Conservation (phyloP, 2,113 vertebrate species). For the Morone saxatilis region DNA sequence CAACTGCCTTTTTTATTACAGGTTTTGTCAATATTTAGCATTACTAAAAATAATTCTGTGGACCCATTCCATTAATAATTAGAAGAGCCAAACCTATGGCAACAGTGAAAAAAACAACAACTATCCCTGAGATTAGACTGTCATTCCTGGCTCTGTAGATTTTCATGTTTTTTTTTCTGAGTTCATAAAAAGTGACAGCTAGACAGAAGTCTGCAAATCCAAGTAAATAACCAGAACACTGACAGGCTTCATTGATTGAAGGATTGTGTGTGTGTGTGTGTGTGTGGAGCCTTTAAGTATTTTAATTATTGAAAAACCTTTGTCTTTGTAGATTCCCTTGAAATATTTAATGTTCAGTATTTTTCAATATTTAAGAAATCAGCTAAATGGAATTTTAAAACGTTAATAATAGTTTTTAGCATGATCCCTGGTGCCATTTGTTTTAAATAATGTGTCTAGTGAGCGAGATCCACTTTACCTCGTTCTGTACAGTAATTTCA, state of each 20-base stretch:
- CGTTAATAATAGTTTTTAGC: constrained; percentile 5
- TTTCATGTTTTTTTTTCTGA: constrained; percentile 40
- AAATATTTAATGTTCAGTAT: constrained; percentile 23
- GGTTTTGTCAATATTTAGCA: constrained; percentile 24
- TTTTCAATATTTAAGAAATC: constrained; percentile 10
- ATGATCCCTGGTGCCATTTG: neutral
- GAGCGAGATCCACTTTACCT: neutral
- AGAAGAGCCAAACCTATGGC: constrained; percentile 34
- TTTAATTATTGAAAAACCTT: constrained; percentile 32
- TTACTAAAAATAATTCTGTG: constrained; percentile 48
- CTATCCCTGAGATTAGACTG: constrained; percentile 50
- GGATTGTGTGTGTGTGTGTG: constrained; percentile 2
- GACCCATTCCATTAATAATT: constrained; percentile 30
- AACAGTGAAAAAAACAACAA: constrained; percentile 50
- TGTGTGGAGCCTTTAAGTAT: neutral
- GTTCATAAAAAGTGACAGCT: constrained; percentile 66
- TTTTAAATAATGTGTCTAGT: neutral
- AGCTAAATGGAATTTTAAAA: constrained; percentile 15
- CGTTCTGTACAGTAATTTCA: constrained; percentile 16
- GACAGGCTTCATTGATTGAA: constrained; percentile 42
- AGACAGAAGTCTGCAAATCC: constrained; percentile 63
- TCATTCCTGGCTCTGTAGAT: constrained; percentile 59
- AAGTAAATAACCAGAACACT: constrained; percentile 48
- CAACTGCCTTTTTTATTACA: constrained; percentile 13
- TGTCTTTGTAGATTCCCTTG: constrained; percentile 12